Conservation (phyloP, 2,113 vertebrate species). For the Propithecus coquereli region DNA sequence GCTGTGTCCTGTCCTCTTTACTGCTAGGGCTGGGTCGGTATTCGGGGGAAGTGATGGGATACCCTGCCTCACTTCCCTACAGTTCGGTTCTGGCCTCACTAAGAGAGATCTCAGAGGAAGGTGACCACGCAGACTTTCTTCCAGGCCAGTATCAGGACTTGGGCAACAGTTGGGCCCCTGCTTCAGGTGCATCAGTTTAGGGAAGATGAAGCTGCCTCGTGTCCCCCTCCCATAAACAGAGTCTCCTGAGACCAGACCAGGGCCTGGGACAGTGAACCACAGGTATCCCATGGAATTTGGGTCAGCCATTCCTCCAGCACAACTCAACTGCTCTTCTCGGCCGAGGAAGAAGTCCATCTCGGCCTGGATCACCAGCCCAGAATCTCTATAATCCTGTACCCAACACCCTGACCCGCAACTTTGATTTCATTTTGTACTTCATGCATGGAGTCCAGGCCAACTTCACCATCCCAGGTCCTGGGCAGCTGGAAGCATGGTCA, state of each 20-base stretch:
- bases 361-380: background rate
- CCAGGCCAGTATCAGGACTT: background rate
- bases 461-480: background rate
- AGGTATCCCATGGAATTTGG: background rate
- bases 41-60: background rate
- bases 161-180: background rate
- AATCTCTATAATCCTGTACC: background rate
- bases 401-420: background rate
- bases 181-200: background rate
- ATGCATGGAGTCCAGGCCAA: background rate
- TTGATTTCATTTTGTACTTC: background rate
- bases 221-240: background rate
- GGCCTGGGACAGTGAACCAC: background rate
- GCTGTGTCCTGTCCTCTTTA: conserved; percentile 93
- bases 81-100: conserved; percentile 16
- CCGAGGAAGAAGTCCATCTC: background rate
- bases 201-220: background rate
- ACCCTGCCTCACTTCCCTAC: background rate
- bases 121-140: background rate
- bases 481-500: background rate
- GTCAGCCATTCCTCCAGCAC: background rate
- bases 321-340: background rate
- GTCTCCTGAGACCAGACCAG: background rate
- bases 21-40: conserved; percentile 56
- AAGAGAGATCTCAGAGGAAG: background rate